These are phyloP conservation scores for Mamestra brassicae DNA, from an alignment of 2,888 invertebrate species.

Conservation along the genomic window DNA sequence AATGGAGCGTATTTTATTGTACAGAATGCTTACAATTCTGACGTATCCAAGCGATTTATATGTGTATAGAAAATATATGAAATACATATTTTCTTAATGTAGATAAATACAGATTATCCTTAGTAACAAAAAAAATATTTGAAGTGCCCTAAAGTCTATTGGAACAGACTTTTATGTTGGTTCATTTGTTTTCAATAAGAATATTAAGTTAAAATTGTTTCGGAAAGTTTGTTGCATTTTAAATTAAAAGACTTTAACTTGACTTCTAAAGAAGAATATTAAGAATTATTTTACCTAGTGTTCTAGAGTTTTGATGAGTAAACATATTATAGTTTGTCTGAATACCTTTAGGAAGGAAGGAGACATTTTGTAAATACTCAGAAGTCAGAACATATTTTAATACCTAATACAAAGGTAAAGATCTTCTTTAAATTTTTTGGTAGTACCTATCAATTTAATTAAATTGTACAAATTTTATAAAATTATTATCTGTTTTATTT, in stretches of 20 bases:
- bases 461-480: conserved; percentile 82
- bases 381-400: conserved; percentile 77
- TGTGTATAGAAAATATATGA: conserved; percentile 41
- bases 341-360: conserved; percentile 57
- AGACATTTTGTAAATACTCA: conserved; percentile 79
- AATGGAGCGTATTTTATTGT: conserved; percentile 32
- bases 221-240: conserved; percentile 38
- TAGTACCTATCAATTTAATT: conserved; percentile 78
- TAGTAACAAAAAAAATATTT: conserved; percentile 20
- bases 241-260: conserved; percentile 37
- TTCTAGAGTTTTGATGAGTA: conserved; percentile 24
- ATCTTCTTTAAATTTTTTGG: conserved; percentile 72
- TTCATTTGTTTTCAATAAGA: conserved; percentile 41
- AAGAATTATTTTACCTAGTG: conserved; percentile 5
- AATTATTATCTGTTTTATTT: conserved; percentile 69
- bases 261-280: conserved; percentile 28
- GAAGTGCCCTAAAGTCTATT: conserved; percentile 35
- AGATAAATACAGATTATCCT: conserved; percentile 30
- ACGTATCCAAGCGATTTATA: conserved; percentile 28
- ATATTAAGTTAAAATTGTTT: conserved; percentile 17
- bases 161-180: conserved; percentile 36
- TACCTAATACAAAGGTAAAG: conserved; percentile 66
- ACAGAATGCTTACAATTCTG: conserved; percentile 40
- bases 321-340: conserved; percentile 27
- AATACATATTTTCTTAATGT: conserved; percentile 57